These are phyloP conservation scores for Chalcosyrphus nemorum DNA, from an alignment of 2,888 invertebrate species.

Conservation along the genomic window DNA sequence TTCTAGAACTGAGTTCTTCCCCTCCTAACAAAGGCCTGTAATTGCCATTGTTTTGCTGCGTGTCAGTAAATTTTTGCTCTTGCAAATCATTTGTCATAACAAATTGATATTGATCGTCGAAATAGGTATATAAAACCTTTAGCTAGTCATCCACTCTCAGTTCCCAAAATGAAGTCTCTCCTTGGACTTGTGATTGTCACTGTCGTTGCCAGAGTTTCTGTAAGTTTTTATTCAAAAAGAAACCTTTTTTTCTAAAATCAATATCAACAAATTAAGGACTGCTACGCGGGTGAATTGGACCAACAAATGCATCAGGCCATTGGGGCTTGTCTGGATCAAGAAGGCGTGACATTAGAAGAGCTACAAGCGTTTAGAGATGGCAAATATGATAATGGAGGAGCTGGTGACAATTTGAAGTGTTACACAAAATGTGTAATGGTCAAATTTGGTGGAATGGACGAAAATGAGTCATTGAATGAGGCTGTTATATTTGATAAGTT, in stretches of 20 bases:
- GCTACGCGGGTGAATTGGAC: no score
- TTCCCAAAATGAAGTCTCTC: neutral
- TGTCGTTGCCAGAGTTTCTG: neutral
- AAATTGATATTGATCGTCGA: neutral
- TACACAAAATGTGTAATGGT: neutral
- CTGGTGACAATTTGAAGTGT: neutral
- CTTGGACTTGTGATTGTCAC: neutral
- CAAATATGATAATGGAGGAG: neutral
- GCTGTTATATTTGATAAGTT: neutral
- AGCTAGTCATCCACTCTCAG: neutral
- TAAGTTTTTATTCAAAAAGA: no score
- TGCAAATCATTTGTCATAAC: no score
- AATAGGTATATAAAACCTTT: neutral
- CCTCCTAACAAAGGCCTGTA: no score
- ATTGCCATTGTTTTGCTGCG: neutral
- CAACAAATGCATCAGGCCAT: no score
- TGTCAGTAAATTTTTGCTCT: neutral
- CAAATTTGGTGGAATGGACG: neutral
- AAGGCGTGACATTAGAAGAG: neutral
- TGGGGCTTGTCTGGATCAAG: neutral
- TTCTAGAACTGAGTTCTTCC: no score
- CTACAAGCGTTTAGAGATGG: neutral
- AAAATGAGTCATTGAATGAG: neutral
- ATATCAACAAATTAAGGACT: no score
- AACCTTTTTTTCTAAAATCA: no score